Percentiles rank a stretch among this genome's conserved stretches.
Conservation (phyloP, 1,140 invertebrate genomes). For the Phortica variegata region DNA sequence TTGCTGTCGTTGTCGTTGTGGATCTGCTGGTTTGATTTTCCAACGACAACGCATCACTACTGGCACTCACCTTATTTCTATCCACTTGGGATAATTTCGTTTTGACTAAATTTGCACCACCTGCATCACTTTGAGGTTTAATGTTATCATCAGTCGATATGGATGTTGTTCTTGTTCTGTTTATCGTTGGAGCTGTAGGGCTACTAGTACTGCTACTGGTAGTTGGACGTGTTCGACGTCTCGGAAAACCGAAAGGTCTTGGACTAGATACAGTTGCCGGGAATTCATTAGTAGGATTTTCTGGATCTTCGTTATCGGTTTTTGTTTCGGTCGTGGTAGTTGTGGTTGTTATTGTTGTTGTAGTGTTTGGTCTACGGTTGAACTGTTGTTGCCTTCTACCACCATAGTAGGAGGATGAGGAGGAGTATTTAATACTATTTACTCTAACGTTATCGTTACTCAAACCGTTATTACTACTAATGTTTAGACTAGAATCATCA, state of each 20-base stretch:
- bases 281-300: conserved; percentile 28
- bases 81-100: conserved; percentile 39
- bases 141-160: conserved; percentile 20
- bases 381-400: conserved; percentile 46
- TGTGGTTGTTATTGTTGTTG: conserved; percentile 20
- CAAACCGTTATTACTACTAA: conserved; percentile 27
- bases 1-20: conserved; percentile 19
- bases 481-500: conserved; percentile 41
- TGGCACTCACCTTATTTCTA: conserved; percentile 47
- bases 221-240: conserved; percentile 50
- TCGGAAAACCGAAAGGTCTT: conserved; percentile 61
- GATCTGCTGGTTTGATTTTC: conserved; percentile 16
- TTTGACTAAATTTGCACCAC: conserved; percentile 32
- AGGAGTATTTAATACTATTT: conserved; percentile 40
- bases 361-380: conserved; percentile 15
- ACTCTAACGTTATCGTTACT: conserved; percentile 29
- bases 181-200: conserved; percentile 15
- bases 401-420: conserved; percentile 11
- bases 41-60: conserved; percentile 27
- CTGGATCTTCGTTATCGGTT: conserved; percentile 28
- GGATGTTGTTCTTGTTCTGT: conserved; percentile 20
- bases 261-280: conserved; percentile 59
- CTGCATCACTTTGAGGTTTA: conserved; percentile 25
- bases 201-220: conserved; percentile 18
- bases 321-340: conserved; percentile 21